phyloP scores from a whole-genome alignment of 2,113 vertebrate genomes.

The Ciconia maguari region DNA sequence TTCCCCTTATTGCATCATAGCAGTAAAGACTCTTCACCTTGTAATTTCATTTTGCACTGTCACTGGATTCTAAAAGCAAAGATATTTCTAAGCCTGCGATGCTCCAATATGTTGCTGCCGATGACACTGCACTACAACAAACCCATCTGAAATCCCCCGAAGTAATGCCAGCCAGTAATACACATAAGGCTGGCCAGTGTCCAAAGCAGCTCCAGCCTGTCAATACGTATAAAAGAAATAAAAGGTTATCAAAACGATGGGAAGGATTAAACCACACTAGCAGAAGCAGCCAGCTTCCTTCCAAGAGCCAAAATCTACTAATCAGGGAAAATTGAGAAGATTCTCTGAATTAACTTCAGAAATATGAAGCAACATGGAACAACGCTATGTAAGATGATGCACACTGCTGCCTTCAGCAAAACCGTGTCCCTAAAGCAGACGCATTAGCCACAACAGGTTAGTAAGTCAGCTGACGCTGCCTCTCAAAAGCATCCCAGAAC shows the following conservation, averaged over 20 bases:
- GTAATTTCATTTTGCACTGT: background rate
- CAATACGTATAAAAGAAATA: background rate
- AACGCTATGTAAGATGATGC: background rate
- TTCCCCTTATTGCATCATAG: background rate
- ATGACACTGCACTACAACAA: background rate
- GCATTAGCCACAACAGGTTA: background rate
- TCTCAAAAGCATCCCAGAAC: background rate
- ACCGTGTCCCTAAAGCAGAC: background rate
- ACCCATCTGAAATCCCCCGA: background rate
- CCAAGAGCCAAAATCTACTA: background rate
- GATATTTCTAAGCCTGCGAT: background rate
- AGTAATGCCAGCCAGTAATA: background rate
- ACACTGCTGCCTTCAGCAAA: background rate
- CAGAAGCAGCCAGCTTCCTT: background rate
- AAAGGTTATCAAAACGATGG: background rate
- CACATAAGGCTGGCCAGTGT: background rate
- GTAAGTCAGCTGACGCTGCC: background rate
- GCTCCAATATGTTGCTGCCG: background rate
- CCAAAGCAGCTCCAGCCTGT: background rate
- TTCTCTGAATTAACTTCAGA: background rate
- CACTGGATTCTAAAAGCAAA: background rate
- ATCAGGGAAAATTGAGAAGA: conserved; percentile 2
- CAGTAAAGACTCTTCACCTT: background rate
- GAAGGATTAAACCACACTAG: background rate
- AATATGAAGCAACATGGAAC: background rate